Percentiles rank a stretch among this genome's conserved stretches.
phyloP scores from a whole-genome alignment of 2,113 vertebrate genomes.

The Miniopterus natalensis region DNA sequence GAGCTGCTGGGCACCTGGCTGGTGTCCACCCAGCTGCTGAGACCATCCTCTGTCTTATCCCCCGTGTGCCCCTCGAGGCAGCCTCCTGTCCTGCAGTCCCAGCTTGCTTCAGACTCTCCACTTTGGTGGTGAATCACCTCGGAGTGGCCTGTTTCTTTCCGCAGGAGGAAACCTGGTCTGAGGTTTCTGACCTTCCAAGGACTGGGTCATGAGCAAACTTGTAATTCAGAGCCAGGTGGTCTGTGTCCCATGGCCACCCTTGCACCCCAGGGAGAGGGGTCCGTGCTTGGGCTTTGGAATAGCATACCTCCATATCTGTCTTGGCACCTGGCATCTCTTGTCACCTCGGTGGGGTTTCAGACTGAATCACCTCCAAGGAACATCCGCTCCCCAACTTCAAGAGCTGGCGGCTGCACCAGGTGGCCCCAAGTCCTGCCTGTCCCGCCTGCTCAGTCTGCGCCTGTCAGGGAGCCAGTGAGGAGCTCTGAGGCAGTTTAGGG shows the following conservation, averaged over 20 bases:
- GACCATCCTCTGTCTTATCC: neutral
- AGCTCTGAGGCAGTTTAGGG: too few species aligned
- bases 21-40: neutral
- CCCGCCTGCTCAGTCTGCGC: neutral
- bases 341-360: neutral
- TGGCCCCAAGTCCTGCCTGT: neutral
- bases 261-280: neutral
- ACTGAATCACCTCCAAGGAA: neutral
- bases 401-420: neutral
- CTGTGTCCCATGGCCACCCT: neutral
- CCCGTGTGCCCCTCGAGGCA: rapidly evolving
- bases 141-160: neutral
- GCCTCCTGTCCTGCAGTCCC: neutral
- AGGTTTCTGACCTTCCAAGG: neutral
- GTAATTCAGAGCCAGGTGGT: neutral
- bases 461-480: neutral
- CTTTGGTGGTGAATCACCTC: neutral
- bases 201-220: neutral
- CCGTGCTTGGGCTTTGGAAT: neutral
- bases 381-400: too few species aligned
- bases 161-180: neutral
- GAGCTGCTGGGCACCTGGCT: neutral
- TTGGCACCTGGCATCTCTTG: neutral
- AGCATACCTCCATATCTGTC: neutral
- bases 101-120: neutral